Evolutionary conservation across 2,888 invertebrate species (phyloP).

Genomic region (Hemaris fuciformis): DNA sequence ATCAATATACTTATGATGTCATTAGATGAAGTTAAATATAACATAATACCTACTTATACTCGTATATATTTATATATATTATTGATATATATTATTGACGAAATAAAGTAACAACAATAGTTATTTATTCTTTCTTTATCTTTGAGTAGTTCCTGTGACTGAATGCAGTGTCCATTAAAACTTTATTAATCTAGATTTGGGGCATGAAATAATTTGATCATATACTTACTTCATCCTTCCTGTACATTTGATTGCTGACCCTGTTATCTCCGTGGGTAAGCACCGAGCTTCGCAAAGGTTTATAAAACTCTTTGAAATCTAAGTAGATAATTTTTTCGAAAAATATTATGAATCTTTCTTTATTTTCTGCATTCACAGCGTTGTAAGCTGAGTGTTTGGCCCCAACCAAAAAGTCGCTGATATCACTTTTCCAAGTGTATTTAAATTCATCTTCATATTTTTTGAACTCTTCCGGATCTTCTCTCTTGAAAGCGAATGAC

Average conservation of each 20-base stretch:
- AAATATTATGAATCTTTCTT: not conserved
- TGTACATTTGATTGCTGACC: slow-evolving; percentile 14
- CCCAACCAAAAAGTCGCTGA: not conserved
- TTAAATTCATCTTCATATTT: not conserved
- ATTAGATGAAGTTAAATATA: too few species aligned
- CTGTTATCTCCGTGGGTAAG: slow-evolving; percentile 4
- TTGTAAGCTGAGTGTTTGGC: not conserved
- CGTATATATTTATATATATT: too few species aligned
- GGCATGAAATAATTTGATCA: not conserved
- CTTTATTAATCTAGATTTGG: not conserved
- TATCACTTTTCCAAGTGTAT: not conserved
- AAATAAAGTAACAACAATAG: too few species aligned
- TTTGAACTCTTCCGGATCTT: slow-evolving; percentile 6
- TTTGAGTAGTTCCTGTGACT: too few species aligned
- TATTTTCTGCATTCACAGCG: not conserved
- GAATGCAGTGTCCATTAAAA: too few species aligned
- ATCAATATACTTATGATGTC: too few species aligned
- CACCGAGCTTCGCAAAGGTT: not conserved
- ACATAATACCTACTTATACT: too few species aligned
- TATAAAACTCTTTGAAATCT: not conserved
- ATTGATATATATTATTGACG: too few species aligned
- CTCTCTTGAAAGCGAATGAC: slow-evolving; percentile 6
- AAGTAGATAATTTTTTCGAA: not conserved
- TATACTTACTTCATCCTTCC: not conserved
- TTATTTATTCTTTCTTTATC: too few species aligned